phyloP scores from a whole-genome alignment of 2,113 vertebrate genomes.

The Pholis gunnellus region DNA sequence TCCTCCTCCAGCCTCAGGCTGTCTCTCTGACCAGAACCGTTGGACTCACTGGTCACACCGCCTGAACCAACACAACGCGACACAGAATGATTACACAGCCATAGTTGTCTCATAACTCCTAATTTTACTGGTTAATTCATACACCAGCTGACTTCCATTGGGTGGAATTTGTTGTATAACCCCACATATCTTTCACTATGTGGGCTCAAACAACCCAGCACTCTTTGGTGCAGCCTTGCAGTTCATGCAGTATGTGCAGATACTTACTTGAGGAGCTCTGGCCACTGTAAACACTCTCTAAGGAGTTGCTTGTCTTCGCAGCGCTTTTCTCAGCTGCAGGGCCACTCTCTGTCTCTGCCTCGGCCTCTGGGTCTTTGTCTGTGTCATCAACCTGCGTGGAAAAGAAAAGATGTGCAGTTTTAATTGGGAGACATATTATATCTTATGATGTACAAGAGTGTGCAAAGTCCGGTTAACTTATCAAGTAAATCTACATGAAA shows the following conservation, averaged over 20 bases:
- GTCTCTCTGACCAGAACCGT: slow-evolving; percentile 89
- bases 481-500: not conserved
- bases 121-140: not conserved
- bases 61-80: slow-evolving; percentile 80
- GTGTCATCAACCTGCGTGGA: slow-evolving; percentile 85
- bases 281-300: slow-evolving; percentile 93
- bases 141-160: not conserved
- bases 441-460: not conserved
- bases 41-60: slow-evolving; percentile 91
- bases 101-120: too few relatives aligned
- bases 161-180: not conserved
- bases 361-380: slow-evolving; percentile 83
- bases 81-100: not conserved
- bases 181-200: not conserved
- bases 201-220: not conserved
- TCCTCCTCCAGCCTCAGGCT: slow-evolving; percentile 91
- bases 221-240: not conserved
- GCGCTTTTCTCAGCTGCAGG: slow-evolving; percentile 80
- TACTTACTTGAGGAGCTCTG: slow-evolving; percentile 93
- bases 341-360: slow-evolving; percentile 83
- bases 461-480: not conserved
- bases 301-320: slow-evolving; percentile 87
- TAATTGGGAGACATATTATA: not conserved
- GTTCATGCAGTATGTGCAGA: not conserved
- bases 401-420: not conserved